Conservation (phyloP, 2,888 invertebrate genomes). For the Pseudolycoriella hygida region DNA sequence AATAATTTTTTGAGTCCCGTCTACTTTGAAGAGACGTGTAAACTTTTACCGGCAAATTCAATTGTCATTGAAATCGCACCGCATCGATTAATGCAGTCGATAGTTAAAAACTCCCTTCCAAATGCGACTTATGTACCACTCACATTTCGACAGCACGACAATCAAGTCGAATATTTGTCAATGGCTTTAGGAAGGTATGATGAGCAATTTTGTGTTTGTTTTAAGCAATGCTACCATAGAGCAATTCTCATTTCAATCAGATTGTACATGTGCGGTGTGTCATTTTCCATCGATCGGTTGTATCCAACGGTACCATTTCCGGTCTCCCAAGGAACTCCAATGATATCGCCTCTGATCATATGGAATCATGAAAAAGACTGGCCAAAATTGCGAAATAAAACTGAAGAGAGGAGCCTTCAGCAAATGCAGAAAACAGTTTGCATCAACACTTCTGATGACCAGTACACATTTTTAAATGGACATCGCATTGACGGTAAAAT, state of each 20-base stretch:
- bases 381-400: constrained; percentile 50
- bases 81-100: constrained; percentile 75
- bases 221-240: too few species aligned
- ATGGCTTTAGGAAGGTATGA: constrained; percentile 37
- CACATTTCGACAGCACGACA: constrained; percentile 49
- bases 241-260: background rate
- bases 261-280: too few species aligned
- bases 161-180: constrained; percentile 42
- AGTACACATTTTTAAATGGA: constrained; percentile 51
- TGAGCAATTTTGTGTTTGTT: constrained; percentile 33
- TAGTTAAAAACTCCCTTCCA: constrained; percentile 32
- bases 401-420: constrained; percentile 37
- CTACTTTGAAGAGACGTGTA: constrained; percentile 64
- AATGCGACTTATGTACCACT: constrained; percentile 58
- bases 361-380: constrained; percentile 77
- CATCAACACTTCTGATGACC: constrained; percentile 38
- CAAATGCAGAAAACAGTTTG: constrained; percentile 40
- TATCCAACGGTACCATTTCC: constrained; percentile 64
- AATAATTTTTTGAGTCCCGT: constrained; percentile 72
- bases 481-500: constrained; percentile 69
- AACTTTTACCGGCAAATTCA: constrained; percentile 61
- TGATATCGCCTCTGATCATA: constrained; percentile 55
- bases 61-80: constrained; percentile 77
- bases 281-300: constrained; percentile 47
- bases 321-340: constrained; percentile 70